Conservation (phyloP, 2,797 vertebrate species). For the Microtus agrestis region DNA sequence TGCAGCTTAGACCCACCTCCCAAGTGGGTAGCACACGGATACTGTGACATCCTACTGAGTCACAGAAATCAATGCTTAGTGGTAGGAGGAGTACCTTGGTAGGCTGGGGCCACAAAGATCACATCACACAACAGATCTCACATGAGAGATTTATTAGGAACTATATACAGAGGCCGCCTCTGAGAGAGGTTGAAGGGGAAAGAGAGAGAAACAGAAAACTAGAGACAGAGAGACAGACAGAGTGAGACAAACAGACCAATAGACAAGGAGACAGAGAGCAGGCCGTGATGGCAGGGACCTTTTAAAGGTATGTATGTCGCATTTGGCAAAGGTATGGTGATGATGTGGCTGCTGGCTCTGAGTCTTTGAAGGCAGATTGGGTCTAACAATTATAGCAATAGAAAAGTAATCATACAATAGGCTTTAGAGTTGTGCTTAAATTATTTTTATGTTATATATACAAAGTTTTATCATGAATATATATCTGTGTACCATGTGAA, state of each 20-base stretch:
- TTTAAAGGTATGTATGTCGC: not conserved
- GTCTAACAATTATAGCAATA: not conserved
- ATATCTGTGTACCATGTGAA: too few relatives aligned
- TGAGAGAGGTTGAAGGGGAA: too few relatives aligned
- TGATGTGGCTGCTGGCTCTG: not conserved
- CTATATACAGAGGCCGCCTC: not conserved
- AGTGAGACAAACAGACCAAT: not conserved
- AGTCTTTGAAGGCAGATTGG: not conserved
- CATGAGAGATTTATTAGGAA: not conserved
- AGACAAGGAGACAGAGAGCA: not conserved
- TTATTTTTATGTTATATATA: not conserved
- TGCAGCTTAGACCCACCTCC: not conserved
- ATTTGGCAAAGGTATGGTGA: not conserved
- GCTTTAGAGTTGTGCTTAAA: not conserved
- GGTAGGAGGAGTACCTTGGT: not conserved
- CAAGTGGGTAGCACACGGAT: not conserved
- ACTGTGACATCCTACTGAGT: not conserved
- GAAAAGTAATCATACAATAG: not conserved
- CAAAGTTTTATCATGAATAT: not conserved
- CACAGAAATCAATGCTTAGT: not conserved
- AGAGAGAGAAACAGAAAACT: not conserved
- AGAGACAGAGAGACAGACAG: not conserved
- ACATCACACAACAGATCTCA: not conserved
- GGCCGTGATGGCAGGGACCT: not conserved
- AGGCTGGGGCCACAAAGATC: too few relatives aligned